Conservation (phyloP, 92 coral and sea anemone species). For the Bergia puertoricense region DNA sequence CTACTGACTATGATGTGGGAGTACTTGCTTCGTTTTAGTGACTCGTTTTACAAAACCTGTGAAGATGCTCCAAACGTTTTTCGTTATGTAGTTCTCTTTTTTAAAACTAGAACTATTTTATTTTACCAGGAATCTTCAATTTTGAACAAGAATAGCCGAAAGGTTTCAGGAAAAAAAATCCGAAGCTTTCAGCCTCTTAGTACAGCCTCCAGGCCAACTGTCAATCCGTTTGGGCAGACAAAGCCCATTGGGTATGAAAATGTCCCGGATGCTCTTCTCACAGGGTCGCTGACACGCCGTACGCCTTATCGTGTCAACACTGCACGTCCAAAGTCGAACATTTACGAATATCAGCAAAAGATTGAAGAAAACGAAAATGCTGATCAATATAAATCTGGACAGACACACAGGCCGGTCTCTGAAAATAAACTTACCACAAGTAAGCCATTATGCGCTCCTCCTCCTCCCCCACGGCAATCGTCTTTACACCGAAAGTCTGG, state of each 20-base stretch:
- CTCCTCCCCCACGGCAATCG: slow-evolving; percentile 41
- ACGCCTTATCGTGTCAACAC: slow-evolving; percentile 35
- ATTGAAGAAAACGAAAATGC: slow-evolving; percentile 16
- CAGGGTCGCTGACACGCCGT: slow-evolving; percentile 34
- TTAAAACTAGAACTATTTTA: not conserved
- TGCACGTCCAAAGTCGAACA: slow-evolving; percentile 61
- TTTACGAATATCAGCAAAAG: slow-evolving; percentile 50
- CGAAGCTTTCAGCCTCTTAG: slow-evolving; percentile 64
- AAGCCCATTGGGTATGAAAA: slow-evolving; percentile 39
- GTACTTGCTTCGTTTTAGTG: too few relatives aligned
- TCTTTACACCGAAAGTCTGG: slow-evolving; percentile 32
- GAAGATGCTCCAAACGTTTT: too few relatives aligned
- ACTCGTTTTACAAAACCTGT: too few relatives aligned
- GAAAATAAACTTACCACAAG: not conserved
- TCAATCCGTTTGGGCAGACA: slow-evolving; percentile 31
- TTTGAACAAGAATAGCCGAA: slow-evolving; percentile 70
- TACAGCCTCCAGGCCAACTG: slow-evolving; percentile 64
- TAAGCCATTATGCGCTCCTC: slow-evolving; percentile 12
- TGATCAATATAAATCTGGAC: not conserved
- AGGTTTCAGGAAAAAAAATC: slow-evolving; percentile 63
- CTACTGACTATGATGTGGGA: too few relatives aligned
- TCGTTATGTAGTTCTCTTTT: not conserved
- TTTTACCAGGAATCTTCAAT: slow-evolving; percentile 69
- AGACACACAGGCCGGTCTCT: slow-evolving; percentile 8
- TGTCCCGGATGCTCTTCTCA: slow-evolving; percentile 29